These are phyloP conservation scores for Acromyrmex echinatior DNA, from an alignment of 1,140 invertebrate species.

Conservation along the genomic window DNA sequence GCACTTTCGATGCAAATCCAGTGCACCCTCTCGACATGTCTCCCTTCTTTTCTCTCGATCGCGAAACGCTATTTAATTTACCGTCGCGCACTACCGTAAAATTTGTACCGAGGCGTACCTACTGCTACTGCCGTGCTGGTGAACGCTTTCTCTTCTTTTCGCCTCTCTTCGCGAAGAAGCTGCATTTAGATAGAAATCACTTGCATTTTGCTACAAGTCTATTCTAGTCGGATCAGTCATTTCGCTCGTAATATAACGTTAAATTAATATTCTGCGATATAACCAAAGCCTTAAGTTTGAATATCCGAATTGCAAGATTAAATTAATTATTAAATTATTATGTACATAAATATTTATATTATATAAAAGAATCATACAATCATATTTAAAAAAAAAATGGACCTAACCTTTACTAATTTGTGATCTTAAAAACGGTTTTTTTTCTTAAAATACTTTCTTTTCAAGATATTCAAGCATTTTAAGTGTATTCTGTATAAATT, in stretches of 20 bases:
- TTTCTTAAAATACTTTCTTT: too few relatives aligned
- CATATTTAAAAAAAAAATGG: too few relatives aligned
- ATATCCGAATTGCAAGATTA: too few relatives aligned
- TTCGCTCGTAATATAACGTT: not conserved
- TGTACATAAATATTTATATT: too few relatives aligned
- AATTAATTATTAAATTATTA: too few relatives aligned
- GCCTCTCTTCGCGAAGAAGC: not conserved
- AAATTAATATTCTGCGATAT: too few relatives aligned
- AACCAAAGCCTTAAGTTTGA: too few relatives aligned
- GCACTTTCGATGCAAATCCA: conserved; percentile 87
- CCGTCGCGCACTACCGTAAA: conserved; percentile 66
- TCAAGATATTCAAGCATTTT: too few relatives aligned
- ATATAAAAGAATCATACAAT: too few relatives aligned
- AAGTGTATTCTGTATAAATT: too few relatives aligned
- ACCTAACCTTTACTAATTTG: too few relatives aligned
- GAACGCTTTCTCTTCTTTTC: not conserved
- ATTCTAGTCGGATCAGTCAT: not conserved
- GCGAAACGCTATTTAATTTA: conserved; percentile 78
- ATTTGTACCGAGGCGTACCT: conserved; percentile 58
- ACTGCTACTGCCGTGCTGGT: not conserved
- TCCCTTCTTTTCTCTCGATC: conserved; percentile 67
- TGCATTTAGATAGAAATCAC: not conserved
- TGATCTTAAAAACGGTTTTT: too few relatives aligned
- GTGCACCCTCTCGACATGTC: conserved; percentile 71
- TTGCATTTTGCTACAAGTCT: not conserved